Base-by-base conservation (phyloP, 2,797 vertebrate species). In the Chaunax sp. region DNA sequence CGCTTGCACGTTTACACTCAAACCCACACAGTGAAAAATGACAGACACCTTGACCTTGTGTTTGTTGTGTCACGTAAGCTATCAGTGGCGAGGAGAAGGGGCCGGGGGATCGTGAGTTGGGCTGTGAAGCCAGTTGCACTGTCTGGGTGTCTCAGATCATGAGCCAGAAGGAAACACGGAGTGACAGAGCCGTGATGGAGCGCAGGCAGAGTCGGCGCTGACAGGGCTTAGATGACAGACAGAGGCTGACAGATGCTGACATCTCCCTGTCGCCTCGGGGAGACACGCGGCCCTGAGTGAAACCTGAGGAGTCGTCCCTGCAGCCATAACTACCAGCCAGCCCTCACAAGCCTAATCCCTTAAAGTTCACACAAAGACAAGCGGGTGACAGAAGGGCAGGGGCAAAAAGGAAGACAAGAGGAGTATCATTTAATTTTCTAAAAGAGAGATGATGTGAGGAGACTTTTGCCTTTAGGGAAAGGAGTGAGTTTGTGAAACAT, bases 181-280 rank as follows among this genome's bases (percentile, higher is more conserved):
- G 88, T 63, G 89, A 90, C 87, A 86, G 87, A 85, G 77, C 67
- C 66, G 81, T 85, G 91, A 92, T 88, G 82, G 90, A 83, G 82
- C 67, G 66, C 77, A 73, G 85, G 82, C 88, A 77, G 72, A 84
- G 78, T 65, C 51, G 44, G 20, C 67, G 75, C 78, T 88, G 90
- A 93, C 87, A 80, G 83, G 82, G 72, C 78, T 77, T 77, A 75
- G 87, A 91, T 93, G 93, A 94, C 84, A 86, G 92, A 93, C 92
- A 90, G 81, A 77, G 87, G 63, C 82, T 92, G 92, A 94, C 92
- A 92, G 86, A 87, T 56, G 86, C 86, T 93, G 93, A 94, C 94
- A 93, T 90, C 89, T 83, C 75, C 64, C 88, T 84, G 90, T 94
- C 90, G 90, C 94, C 89, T 72, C 70, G 3, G 90, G 92, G 86